Evolutionary conservation across 2,113 vertebrate genomes (phyloP), one percentile per base, ranked within the genome.

Genomic region (Marmota flaviventris): DNA sequence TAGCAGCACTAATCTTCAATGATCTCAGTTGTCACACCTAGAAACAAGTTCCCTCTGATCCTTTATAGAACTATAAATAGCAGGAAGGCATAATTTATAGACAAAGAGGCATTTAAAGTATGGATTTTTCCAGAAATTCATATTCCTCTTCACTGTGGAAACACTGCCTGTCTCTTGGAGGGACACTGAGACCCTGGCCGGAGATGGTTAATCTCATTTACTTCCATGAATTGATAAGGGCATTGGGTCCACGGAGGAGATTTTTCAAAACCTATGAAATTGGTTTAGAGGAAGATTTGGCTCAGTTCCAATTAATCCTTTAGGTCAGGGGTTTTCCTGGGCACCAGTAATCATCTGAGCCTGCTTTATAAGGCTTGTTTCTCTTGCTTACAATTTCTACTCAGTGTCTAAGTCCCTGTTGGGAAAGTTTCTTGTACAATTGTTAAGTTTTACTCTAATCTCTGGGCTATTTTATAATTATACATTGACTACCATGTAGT

Each of bases 401-500:
- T 27, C 20, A 85, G 53, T 13, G 53, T 63, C 63, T n/a, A 77
- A 83, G 16, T 67, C 48, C 48, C 48, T 51, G 48, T 2, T 51
- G 48, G 11, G 48, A 51, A 51, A 13, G 48, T 51, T 20, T 90
- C 22, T 53, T 77, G 58, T 48, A 34, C 7, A 84, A 12, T 70
- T 92, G 12, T 8, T 89, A 65, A 2, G 0, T 73, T 89, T 94
- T 67, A 78, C 39, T 25, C 4, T 39, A 79, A 32, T 84, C 24
- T 56, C 61, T 77, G 56, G 85, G 24, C 3, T 87, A 27, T 81
- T 92, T 75, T 89, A 37, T 73, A 95, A 77, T 94, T 94, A 87
- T 34, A 77, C 14, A 77, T 53, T 61, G 27, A 85, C 73, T 85
- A 45, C 3, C 39, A 4, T 73, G 32, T 65, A 61, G 32, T 37